Base-by-base conservation (phyloP, 2,113 vertebrate species). In the Colossoma macropomum region DNA sequence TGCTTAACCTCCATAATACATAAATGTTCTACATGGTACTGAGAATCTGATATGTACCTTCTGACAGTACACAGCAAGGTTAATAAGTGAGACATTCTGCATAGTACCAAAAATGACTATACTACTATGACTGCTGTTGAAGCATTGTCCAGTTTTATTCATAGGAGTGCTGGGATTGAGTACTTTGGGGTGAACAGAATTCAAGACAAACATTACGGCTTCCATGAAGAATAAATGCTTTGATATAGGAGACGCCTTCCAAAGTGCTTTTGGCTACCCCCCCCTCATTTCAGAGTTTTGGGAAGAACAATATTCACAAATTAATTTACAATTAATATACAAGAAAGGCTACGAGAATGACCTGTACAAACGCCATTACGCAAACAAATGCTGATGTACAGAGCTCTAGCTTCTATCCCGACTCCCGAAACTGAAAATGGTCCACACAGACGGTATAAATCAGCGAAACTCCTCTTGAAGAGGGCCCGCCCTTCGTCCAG, bases 251-350 rank as follows among this genome's bases (percentile, higher is more conserved):
- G 50, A 70, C 30, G 54, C 25, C 56, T 41, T 30, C 28, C 54
- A 16, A 66, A 66, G 80, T 68, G 72, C 23, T 3, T 71, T 23
- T 71, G 41, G 38, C 9, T 71, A 34, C 4, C 4, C 19, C 30
- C 38, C 56, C 19, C 41, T 52, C 28, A 25, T 48, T 62, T 73
- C 19, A 63, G 65, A 15, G 8, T 41, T 41, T 16, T 10, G 32
- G 56, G 59, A 48, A 11, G 56, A 63, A 65, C 8, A 71, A 60
- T 10, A 59, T 15, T 41, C 17, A 66, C 28, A 50, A 71, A 23
- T 80, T 11, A 73, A 74, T 65, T 73, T 69, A 65, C 13, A 74
- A 68, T 45, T 45, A 45, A 68, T 28, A 75, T 21, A 56, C 60
- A 75, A 16, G 15, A 63, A 65, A 17, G 28, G 16, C 50, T 28